These are phyloP conservation scores for Matsumurasca onukii DNA, from an alignment of 1,140 invertebrate genomes.

Conservation along the genomic window DNA sequence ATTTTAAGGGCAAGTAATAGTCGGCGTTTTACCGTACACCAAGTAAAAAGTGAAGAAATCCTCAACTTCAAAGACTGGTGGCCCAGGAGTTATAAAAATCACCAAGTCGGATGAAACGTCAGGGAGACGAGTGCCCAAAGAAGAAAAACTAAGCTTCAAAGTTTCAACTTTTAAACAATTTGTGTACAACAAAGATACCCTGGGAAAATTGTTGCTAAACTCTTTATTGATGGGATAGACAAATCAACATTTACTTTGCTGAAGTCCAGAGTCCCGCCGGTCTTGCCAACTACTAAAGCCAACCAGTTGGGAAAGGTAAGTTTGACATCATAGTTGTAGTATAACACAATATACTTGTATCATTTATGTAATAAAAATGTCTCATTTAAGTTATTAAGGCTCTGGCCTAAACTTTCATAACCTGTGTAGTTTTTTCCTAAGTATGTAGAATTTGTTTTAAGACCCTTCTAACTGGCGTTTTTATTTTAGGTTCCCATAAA, in stretches of 20 bases:
- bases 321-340: neutral
- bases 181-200: neutral
- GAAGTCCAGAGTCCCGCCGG: neutral
- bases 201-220: too few relatives aligned
- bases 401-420: neutral
- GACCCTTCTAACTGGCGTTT: neutral
- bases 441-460: neutral
- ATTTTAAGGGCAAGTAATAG: constrained; percentile 13
- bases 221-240: too few relatives aligned
- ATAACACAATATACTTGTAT: neutral
- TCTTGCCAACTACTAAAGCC: neutral
- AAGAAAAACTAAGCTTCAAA: neutral
- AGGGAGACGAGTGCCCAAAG: neutral
- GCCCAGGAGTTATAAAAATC: constrained; percentile 12
- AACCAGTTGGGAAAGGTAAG: neutral
- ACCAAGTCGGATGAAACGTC: constrained; percentile 1
- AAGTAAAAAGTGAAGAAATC: constrained; percentile 16
- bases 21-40: constrained; percentile 1
- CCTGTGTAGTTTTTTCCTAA: neutral
- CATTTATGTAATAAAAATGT: neutral
- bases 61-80: constrained; percentile 10
- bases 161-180: neutral
- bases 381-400: neutral
- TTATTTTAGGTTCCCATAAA: constrained; percentile 3
- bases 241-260: neutral